These are phyloP conservation scores for Lepidurus apus DNA, from an alignment of 1,140 invertebrate genomes.

Conservation along the genomic window DNA sequence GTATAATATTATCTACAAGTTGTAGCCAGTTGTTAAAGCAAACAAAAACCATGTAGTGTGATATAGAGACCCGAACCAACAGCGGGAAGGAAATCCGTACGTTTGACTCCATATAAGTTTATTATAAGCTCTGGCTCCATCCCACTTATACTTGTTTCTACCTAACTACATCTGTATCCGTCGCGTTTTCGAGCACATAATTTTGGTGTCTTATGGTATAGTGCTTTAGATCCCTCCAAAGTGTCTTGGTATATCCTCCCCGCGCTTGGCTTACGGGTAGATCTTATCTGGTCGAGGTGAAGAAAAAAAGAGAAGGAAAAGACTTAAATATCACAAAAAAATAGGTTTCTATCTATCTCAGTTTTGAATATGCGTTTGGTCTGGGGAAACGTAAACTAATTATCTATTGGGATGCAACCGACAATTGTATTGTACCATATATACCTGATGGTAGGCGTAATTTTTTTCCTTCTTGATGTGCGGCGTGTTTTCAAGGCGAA, in stretches of 20 bases:
- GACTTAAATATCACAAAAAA: not conserved
- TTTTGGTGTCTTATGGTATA: constrained; percentile 16
- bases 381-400: not conserved
- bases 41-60: not conserved
- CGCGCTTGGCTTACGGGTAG: constrained; percentile 20
- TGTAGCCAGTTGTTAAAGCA: not conserved
- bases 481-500: not conserved
- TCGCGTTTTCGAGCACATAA: constrained; percentile 1
- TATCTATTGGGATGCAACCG: not conserved
- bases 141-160: not conserved
- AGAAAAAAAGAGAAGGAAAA: not conserved
- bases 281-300: not conserved
- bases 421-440: constrained; percentile 10
- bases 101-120: not conserved
- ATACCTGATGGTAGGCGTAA: not conserved
- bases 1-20: not conserved
- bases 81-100: not conserved
- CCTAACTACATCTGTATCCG: not conserved
- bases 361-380: not conserved
- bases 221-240: constrained; percentile 15
- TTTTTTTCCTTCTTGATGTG: constrained; percentile 5
- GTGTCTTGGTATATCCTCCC: constrained; percentile 2
- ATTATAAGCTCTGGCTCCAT: not conserved
- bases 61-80: not conserved
- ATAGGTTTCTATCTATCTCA: not conserved